Base-by-base conservation (phyloP, 2,113 vertebrate species). In the Mustela lutreola region DNA sequence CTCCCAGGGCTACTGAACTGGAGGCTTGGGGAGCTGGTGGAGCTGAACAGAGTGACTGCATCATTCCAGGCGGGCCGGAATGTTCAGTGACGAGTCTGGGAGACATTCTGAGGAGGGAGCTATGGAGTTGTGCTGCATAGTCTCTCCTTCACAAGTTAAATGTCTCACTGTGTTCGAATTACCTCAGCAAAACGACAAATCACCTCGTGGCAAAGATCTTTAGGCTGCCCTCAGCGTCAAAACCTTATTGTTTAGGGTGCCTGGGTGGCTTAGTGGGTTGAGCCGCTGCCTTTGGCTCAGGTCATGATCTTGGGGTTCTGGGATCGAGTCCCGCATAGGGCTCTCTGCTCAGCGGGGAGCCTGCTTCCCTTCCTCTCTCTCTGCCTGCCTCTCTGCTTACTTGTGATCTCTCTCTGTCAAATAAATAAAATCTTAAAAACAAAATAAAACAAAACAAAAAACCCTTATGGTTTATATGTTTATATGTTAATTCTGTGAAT, bases 21-120 rank as follows among this genome's bases (percentile, higher is more conserved):
- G 36, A n/a, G 15, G 28, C 24, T 2, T 0, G 2, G 31, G 65
- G 48, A 18, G 39, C 42, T 16, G 11, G 24, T 22, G 15, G 65
- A 31, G 58, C n/a, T 26, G 50, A 31, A 39, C 22, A 0, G 12
- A n/a, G 21, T 0, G 1, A 0, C 21, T 1, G 0, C 1, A 33
- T 82, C 36, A 8, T 6, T 39, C 28, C 48, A 11, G 42, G 26
- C 45, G 1, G 8, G 8, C 22, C 4, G 50, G 39, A 15, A 71
- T 2, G 12, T 36, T 63, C n/a, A 3, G 71, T 24, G 75, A n/a
- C 0, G 0, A 83, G 93, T 48, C 8, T 8, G 48, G 26, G 33
- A 39, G 4, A 36, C 4, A 2, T 11, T 36, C 24, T 11, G 42
- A 42, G 80, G 9, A 7, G 67, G 73, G 28, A 67, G 8, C 31